Conservation (phyloP, 2,113 vertebrate genomes). For the Trichomycterus rosablanca region DNA sequence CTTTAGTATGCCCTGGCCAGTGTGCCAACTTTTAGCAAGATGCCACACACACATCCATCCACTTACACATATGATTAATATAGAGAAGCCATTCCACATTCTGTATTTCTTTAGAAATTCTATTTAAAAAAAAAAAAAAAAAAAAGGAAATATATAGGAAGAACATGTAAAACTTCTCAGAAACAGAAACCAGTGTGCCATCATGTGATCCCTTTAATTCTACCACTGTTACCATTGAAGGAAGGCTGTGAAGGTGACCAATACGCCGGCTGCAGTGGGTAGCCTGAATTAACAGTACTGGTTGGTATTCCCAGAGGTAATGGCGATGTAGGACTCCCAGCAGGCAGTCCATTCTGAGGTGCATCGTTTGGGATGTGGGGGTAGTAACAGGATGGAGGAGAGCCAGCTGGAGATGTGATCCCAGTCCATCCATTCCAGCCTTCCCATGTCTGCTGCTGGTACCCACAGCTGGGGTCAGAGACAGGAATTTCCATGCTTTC, state of each 20-base stretch:
- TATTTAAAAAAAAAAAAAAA: too few relatives aligned
- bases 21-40: too few relatives aligned
- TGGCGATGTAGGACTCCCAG: neutral
- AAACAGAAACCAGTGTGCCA: too few relatives aligned
- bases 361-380: slow-evolving; percentile 10
- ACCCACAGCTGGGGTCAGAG: slow-evolving; percentile 49
- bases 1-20: too few relatives aligned
- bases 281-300: neutral
- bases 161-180: too few relatives aligned
- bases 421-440: slow-evolving; percentile 50
- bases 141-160: too few relatives aligned
- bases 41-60: too few relatives aligned
- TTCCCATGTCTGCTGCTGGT: slow-evolving; percentile 44
- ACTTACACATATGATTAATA: too few relatives aligned
- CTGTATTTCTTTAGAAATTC: too few relatives aligned
- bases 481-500: slow-evolving; percentile 56
- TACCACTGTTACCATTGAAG: slow-evolving; percentile 24
- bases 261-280: neutral
- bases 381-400: slow-evolving; percentile 16
- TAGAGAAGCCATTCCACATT: too few relatives aligned
- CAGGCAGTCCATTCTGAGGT: slow-evolving; percentile 18
- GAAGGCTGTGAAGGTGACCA: slow-evolving; percentile 14
- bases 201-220: too few relatives aligned
- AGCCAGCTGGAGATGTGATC: slow-evolving; percentile 5
- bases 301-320: neutral